Conservation (phyloP, 2,797 vertebrate species). For the Mormyrus proboscirostris region DNA sequence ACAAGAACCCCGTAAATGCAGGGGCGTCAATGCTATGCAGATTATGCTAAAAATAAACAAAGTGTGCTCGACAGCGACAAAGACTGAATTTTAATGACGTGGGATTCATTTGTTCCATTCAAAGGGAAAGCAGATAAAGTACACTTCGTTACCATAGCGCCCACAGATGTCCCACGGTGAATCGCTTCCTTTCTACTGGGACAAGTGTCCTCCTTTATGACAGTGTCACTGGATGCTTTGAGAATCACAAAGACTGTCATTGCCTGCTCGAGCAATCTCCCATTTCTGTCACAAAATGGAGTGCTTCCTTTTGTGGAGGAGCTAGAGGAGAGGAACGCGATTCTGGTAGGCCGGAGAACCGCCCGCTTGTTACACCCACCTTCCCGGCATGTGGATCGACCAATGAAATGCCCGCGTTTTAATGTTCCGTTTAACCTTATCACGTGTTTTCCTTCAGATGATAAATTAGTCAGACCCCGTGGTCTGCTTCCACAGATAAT, state of each 20-base stretch:
- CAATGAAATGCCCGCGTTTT: not conserved
- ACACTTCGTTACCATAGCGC: not conserved
- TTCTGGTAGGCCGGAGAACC: not conserved
- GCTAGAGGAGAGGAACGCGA: not conserved
- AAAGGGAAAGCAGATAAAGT: not conserved
- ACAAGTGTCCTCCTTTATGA: not conserved
- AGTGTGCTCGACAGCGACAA: not conserved
- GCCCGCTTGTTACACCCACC: not conserved
- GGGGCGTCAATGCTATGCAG: not conserved
- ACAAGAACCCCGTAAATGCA: not conserved
- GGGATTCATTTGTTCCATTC: slow-evolving; percentile 5
- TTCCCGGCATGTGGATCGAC: not conserved
- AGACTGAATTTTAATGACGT: not conserved
- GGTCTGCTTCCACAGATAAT: not conserved
- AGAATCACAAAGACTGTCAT: not conserved
- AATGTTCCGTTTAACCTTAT: not conserved
- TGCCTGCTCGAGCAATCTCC: not conserved
- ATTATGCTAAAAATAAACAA: slow-evolving; percentile 8
- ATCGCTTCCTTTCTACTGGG: not conserved
- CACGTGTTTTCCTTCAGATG: not conserved
- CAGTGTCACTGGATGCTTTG: not conserved
- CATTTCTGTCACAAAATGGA: not conserved
- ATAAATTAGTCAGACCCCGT: not conserved
- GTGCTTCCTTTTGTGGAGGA: not conserved
- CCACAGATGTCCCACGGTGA: not conserved